Evolutionary conservation across 2,113 vertebrate species (phyloP).

Genomic region (Embiotoca jacksoni): DNA sequence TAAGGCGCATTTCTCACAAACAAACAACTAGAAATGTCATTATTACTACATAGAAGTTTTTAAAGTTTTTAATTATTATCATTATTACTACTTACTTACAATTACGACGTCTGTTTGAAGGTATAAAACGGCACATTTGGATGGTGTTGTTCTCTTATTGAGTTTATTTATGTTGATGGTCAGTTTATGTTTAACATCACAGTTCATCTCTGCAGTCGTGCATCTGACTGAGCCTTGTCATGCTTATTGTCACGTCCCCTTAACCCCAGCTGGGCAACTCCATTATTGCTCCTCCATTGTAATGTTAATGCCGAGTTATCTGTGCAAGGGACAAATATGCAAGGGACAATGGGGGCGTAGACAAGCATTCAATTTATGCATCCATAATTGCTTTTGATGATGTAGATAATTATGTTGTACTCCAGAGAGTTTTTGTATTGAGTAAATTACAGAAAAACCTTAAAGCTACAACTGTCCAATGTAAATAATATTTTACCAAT

Average conservation of each 20-base stretch:
- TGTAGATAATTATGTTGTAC: slow-evolving; percentile 82
- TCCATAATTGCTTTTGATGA: slow-evolving; percentile 82
- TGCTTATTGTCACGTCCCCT: slow-evolving; percentile 74
- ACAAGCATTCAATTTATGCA: slow-evolving; percentile 80
- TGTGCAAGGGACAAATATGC: slow-evolving; percentile 78
- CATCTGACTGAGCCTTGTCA: slow-evolving; percentile 70
- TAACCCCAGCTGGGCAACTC: slow-evolving; percentile 77
- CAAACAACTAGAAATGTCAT: too few relatives aligned
- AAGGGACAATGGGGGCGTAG: slow-evolving; percentile 77
- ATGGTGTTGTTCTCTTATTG: not conserved
- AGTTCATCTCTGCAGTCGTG: slow-evolving; percentile 19
- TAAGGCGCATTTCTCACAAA: too few relatives aligned
- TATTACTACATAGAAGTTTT: too few relatives aligned
- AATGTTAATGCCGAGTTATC: slow-evolving; percentile 82
- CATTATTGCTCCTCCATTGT: slow-evolving; percentile 80
- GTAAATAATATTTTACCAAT: slow-evolving; percentile 42
- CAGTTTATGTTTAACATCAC: slow-evolving; percentile 21
- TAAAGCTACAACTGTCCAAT: slow-evolving; percentile 14
- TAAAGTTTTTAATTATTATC: too few relatives aligned
- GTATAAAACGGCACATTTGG: not conserved
- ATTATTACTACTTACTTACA: not conserved
- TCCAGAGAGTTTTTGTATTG: slow-evolving; percentile 51
- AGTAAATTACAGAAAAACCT: slow-evolving; percentile 53
- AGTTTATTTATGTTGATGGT: not conserved
- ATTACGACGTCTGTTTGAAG: not conserved